Base-by-base conservation (phyloP, 2,888 invertebrate genomes). In the Melanostoma mellinum region DNA sequence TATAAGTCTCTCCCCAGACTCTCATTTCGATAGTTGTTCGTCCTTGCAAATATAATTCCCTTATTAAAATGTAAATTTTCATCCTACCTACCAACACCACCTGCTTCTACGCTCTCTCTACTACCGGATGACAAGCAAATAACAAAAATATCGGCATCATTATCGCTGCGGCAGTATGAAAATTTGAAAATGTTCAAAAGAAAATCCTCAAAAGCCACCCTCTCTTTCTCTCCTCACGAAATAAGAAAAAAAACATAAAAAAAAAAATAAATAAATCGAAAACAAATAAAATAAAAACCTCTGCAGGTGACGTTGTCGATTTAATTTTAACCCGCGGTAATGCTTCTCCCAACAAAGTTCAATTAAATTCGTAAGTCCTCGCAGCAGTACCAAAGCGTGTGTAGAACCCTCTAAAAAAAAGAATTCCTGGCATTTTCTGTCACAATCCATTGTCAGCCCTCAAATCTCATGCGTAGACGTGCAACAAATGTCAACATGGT, bases 401-500 rank as follows among this genome's bases (percentile, higher is more conserved):
- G 20, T 20, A 20, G 20, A 20, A 20, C 20, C 20, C 20, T 20
- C 20, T 20, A 20, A 20, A 20, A 20, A 20, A 20, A 20, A 20
- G 20, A 20, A 20, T 20, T 20, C 46, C 55, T 33, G 6, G 5
- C 6, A 35, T 30, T 8, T 33, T 10, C 63, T 77, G 77, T 71
- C 63, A 63, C 56, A 69, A 69, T 63, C 42, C 50, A 52, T 10
- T 58, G 77, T 52, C 63, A 65, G 10, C 56, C 58, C 36, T 56
- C 56, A 55, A 74, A 58, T 42, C 6, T 58, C 10, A 52, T 58
- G 50, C 63, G 55, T 65, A 58, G 56, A 65, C 71, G 63, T 30
- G 77, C 71, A 77, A 77, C 71, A 77, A 77, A 71, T 77, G 77
- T 63, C 77, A 71, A 65, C 69, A 63, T 71, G 4, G 32, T 5